A percentile compares a stretch with the other conserved stretches of the same genome.
Evolutionary conservation across 2,888 invertebrate genomes (phyloP).

Genomic region (Drosophila vallismaia): DNA sequence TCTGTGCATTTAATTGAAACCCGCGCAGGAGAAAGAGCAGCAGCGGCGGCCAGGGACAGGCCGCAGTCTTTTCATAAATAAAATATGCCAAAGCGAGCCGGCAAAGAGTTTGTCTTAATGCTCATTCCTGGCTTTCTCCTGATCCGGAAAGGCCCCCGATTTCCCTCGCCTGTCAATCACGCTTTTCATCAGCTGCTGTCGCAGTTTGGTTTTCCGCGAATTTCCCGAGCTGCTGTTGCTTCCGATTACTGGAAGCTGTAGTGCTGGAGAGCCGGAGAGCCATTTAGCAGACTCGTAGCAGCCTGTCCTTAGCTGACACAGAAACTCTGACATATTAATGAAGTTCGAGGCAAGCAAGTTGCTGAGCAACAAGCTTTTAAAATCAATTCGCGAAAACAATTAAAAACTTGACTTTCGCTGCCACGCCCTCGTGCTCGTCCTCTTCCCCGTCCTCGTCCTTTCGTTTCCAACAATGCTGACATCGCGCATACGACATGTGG

Average conservation of each 20-base stretch:
- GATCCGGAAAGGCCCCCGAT: not conserved
- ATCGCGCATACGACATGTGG: constrained; percentile 55
- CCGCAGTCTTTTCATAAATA: constrained; percentile 66
- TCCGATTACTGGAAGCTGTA: constrained; percentile 61
- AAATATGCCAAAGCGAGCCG: constrained; percentile 58
- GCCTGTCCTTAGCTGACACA: constrained; percentile 6
- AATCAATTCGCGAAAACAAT: constrained; percentile 72
- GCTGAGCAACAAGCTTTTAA: constrained; percentile 53
- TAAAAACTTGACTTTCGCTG: constrained; percentile 59
- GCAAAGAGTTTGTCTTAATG: constrained; percentile 54
- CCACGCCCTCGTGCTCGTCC: constrained; percentile 5
- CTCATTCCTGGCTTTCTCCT: constrained; percentile 7
- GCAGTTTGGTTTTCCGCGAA: constrained; percentile 29
- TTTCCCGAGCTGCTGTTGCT: constrained; percentile 20
- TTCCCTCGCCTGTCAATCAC: constrained; percentile 61
- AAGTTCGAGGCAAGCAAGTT: constrained; percentile 46
- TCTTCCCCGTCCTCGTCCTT: not conserved
- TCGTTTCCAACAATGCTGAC: constrained; percentile 27
- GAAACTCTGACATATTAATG: constrained; percentile 66
- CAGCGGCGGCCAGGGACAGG: constrained; percentile 5
- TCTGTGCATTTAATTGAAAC: constrained; percentile 74
- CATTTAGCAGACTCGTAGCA: constrained; percentile 54
- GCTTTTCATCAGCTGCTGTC: constrained; percentile 50
- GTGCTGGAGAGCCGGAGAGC: constrained; percentile 13
- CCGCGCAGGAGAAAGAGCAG: constrained; percentile 27